These are phyloP conservation scores for Aphaenogaster rudis DNA, from an alignment of 1,140 invertebrate species.

Conservation along the genomic window DNA sequence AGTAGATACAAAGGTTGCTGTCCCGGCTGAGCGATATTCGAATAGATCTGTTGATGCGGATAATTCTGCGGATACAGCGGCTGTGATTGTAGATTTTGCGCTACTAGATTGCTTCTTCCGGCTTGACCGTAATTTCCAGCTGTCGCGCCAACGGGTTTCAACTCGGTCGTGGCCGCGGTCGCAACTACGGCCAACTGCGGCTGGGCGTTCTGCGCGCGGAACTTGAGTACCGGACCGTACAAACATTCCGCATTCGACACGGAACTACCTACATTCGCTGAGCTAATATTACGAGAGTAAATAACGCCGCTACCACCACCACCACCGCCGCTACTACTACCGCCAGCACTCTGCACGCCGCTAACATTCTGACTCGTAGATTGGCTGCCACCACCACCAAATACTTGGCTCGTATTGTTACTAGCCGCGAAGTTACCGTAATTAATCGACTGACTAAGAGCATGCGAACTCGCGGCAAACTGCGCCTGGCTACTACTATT, in stretches of 20 bases:
- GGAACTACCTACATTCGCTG: slow-evolving; percentile 54
- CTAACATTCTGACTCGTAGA: slow-evolving; percentile 43
- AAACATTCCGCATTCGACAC: slow-evolving; percentile 78
- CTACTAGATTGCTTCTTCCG: slow-evolving; percentile 71
- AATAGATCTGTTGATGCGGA: slow-evolving; percentile 82
- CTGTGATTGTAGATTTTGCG: slow-evolving; percentile 75
- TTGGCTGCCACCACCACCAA: slow-evolving; percentile 53
- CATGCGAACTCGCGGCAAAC: slow-evolving; percentile 59
- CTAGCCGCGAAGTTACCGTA: slow-evolving; percentile 55
- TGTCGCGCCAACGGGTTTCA: slow-evolving; percentile 66
- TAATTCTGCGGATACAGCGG: slow-evolving; percentile 79
- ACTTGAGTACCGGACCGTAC: slow-evolving; percentile 85
- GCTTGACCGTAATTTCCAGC: slow-evolving; percentile 72
- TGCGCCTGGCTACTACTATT: slow-evolving; percentile 48
- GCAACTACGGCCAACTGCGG: slow-evolving; percentile 52
- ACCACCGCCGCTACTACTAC: slow-evolving; percentile 10
- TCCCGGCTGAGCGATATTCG: slow-evolving; percentile 77
- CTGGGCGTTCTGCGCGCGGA: slow-evolving; percentile 79
- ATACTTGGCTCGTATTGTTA: slow-evolving; percentile 58
- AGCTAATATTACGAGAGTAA: slow-evolving; percentile 67
- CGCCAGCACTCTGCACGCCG: slow-evolving; percentile 47
- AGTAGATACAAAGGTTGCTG: slow-evolving; percentile 72
- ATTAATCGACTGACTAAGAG: slow-evolving; percentile 56
- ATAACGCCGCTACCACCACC: slow-evolving; percentile 20
- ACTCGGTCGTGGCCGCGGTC: slow-evolving; percentile 49